Conservation (phyloP, 1,140 invertebrate genomes). For the Bombus fervidus region DNA sequence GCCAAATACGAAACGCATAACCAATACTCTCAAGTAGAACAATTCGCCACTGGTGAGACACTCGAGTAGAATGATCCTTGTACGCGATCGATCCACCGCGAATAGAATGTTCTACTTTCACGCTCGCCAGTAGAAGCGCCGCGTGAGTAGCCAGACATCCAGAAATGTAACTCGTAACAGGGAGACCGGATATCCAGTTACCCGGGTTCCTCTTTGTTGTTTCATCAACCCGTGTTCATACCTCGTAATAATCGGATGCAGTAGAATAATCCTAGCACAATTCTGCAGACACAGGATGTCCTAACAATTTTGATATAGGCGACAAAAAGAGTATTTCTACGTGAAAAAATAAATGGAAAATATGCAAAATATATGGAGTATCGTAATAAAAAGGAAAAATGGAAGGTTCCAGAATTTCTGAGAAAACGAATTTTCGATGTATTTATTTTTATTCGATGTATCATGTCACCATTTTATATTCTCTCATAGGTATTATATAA, state of each 20-base stretch:
- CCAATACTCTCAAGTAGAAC: conserved; percentile 3
- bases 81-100: conserved; percentile 8
- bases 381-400: no score
- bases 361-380: no score
- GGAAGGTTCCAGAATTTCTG: no score
- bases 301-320: not conserved
- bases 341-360: no score
- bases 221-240: not conserved
- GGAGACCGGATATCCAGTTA: not conserved
- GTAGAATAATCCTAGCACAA: not conserved
- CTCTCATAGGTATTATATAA: no score
- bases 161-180: not conserved
- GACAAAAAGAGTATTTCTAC: no score
- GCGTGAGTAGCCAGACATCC: not conserved
- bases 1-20: not conserved
- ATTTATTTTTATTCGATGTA: no score
- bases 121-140: not conserved
- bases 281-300: no score
- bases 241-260: not conserved
- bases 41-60: not conserved
- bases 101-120: conserved; percentile 38
- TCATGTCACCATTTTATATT: no score
- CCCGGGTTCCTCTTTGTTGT: not conserved
- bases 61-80: conserved; percentile 20
- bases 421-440: no score